phyloP scores from a whole-genome alignment of 2,888 invertebrate species.

The Drosophila setosimentum region DNA sequence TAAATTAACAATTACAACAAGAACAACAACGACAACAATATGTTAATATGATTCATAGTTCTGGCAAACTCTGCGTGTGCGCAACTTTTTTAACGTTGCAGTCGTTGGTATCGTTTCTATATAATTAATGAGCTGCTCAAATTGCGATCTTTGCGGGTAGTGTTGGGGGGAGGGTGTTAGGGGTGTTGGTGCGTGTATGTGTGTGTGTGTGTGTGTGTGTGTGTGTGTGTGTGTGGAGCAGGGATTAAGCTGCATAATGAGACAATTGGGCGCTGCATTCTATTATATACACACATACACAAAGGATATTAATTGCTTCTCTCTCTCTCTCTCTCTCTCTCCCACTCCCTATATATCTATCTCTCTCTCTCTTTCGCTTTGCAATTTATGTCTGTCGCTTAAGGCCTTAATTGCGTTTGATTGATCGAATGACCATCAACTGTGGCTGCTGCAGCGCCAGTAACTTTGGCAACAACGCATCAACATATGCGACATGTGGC shows the following conservation, averaged over 20 bases:
- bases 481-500: constrained; percentile 17
- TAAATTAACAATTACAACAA: constrained; percentile 2
- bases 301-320: constrained; percentile 47
- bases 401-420: constrained; percentile 70
- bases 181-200: neutral
- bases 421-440: constrained; percentile 57
- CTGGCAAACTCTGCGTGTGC: constrained; percentile 63
- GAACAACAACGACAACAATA: neutral
- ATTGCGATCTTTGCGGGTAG: constrained; percentile 3
- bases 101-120: constrained; percentile 62
- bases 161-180: neutral
- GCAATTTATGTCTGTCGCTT: constrained; percentile 35
- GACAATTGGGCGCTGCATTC: constrained; percentile 41
- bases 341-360: neutral
- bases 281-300: constrained; percentile 20
- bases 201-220: neutral
- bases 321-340: neutral
- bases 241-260: constrained; percentile 67
- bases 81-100: constrained; percentile 63
- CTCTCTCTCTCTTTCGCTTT: neutral
- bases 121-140: constrained; percentile 76
- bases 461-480: constrained; percentile 1
- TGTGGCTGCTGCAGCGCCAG: constrained; percentile 4
- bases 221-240: neutral
- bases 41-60: constrained; percentile 31